A percentile compares a stretch with the other conserved stretches of the same genome.
Conservation (phyloP, 2,797 vertebrate species). For the Poecilia wingei region DNA sequence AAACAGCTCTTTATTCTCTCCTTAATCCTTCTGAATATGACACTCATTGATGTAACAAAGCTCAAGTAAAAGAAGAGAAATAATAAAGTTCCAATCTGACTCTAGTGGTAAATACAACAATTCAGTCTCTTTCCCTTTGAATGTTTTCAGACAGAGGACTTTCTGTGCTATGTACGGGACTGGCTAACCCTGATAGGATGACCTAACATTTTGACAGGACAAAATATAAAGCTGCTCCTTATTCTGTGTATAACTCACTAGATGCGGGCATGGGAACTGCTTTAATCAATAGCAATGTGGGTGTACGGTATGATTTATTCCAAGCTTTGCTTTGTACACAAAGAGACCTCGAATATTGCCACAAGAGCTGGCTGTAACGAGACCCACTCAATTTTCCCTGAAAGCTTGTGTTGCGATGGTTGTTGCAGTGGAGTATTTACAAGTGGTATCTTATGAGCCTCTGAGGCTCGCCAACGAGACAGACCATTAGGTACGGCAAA, state of each 20-base stretch:
- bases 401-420: slow-evolving; percentile 91
- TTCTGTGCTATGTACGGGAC: slow-evolving; percentile 72
- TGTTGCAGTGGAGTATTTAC: slow-evolving; percentile 92
- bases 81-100: slow-evolving; percentile 43
- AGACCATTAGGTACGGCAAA: slow-evolving; percentile 98
- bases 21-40: not conserved
- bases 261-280: slow-evolving; percentile 92
- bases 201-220: slow-evolving; percentile 97
- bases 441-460: slow-evolving; percentile 96
- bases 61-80: slow-evolving; percentile 37
- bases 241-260: slow-evolving; percentile 94
- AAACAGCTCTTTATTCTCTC: not conserved
- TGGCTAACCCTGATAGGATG: slow-evolving; percentile 91
- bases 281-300: slow-evolving; percentile 95
- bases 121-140: slow-evolving; percentile 48
- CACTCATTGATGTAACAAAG: slow-evolving; percentile 16
- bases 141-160: slow-evolving; percentile 71
- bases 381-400: slow-evolving; percentile 92
- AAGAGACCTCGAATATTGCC: slow-evolving; percentile 92
- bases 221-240: slow-evolving; percentile 98
- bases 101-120: slow-evolving; percentile 55
- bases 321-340: slow-evolving; percentile 93
- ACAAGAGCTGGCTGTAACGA: slow-evolving; percentile 90
- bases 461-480: slow-evolving; percentile 92
- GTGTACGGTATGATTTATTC: slow-evolving; percentile 93